Percentiles rank a stretch among this genome's conserved stretches.
Evolutionary conservation across 2,113 vertebrate genomes (phyloP).

Genomic region (Hemibagrus wyckioides): DNA sequence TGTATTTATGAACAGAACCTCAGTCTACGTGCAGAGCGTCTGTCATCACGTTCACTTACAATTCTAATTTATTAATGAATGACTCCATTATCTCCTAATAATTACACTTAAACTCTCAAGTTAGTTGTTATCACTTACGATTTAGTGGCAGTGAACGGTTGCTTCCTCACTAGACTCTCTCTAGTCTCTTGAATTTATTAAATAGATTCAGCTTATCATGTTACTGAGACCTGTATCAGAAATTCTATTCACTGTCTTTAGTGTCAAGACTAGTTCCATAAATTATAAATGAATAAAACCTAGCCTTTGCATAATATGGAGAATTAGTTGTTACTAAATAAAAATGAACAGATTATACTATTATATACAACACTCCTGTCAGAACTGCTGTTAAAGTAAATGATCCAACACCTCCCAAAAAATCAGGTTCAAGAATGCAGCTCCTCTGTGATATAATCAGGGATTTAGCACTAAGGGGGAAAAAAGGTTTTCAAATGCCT

Average conservation of each 20-base stretch:
- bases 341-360: not conserved
- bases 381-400: not conserved
- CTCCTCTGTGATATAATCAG: not conserved
- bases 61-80: not conserved
- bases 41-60: not conserved
- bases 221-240: not conserved
- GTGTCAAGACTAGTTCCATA: not conserved
- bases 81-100: not conserved
- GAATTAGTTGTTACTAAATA: not conserved
- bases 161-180: not conserved
- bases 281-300: not conserved
- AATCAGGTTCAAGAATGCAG: not conserved
- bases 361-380: not conserved
- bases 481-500: not conserved
- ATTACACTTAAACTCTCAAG: not conserved
- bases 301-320: not conserved
- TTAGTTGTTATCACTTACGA: not conserved
- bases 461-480: not conserved
- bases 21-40: too few species aligned
- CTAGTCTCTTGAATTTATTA: not conserved
- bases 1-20: too few species aligned
- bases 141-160: not conserved
- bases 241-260: not conserved
- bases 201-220: not conserved
- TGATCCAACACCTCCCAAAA: not conserved